Evolutionary conservation across 1,140 invertebrate species (phyloP).

Genomic region (Dreissena rostriformis): DNA sequence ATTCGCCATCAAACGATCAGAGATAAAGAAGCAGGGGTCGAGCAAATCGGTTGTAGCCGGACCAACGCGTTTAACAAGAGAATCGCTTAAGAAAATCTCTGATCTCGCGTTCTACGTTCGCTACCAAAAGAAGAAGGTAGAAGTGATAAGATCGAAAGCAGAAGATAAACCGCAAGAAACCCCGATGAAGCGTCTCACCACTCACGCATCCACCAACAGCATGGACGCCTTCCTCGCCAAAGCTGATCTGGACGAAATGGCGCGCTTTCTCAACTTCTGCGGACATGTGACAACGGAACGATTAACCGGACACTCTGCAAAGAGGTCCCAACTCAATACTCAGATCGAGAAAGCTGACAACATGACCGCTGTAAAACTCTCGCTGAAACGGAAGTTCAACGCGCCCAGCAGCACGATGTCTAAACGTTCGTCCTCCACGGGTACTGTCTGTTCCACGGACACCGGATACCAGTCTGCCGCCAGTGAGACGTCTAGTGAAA

Average conservation of each 20-base stretch:
- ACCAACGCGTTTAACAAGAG: conserved; percentile 2
- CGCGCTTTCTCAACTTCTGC: conserved; percentile 36
- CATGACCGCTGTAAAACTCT: background rate
- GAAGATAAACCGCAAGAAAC: conserved; percentile 6
- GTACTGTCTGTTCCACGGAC: conserved; percentile 38
- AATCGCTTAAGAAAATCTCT: conserved; percentile 45
- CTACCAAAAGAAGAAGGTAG: conserved; percentile 43
- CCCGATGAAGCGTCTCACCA: conserved; percentile 21
- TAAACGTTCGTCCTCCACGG: conserved; percentile 13
- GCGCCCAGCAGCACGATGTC: background rate
- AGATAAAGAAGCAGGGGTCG: background rate
- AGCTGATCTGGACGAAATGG: conserved; percentile 40
- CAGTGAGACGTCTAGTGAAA: background rate
- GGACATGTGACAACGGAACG: conserved; percentile 35
- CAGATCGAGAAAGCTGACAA: background rate
- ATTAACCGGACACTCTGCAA: background rate
- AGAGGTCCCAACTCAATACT: background rate
- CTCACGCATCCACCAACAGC: conserved; percentile 37
- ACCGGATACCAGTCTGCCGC: conserved; percentile 36
- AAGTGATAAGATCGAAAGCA: background rate
- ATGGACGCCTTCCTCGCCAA: conserved; percentile 52
- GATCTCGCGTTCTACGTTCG: conserved; percentile 46
- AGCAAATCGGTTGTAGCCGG: conserved; percentile 23
- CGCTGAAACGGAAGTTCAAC: conserved; percentile 30
- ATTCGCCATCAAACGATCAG: conserved; percentile 39